Evolutionary conservation across 1,140 invertebrate genomes (phyloP).

Genomic region (Pygmarrhopalites habei): DNA sequence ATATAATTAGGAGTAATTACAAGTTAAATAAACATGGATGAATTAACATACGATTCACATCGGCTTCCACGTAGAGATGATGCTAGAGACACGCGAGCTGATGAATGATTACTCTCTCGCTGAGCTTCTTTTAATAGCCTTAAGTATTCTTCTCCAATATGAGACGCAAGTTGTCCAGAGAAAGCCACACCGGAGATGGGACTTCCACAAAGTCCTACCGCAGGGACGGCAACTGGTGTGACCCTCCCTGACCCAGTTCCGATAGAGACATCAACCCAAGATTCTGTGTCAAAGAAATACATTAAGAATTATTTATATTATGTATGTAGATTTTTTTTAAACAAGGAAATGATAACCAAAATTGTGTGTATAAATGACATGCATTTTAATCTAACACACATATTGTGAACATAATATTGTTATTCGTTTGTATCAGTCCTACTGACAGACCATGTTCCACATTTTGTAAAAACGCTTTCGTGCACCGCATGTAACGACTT

Average conservation of each 20-base stretch:
- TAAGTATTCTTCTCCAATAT: constrained; percentile 65
- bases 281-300: constrained; percentile 55
- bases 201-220: constrained; percentile 42
- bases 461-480: no score
- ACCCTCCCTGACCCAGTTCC: constrained; percentile 55
- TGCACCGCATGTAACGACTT: no score
- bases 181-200: constrained; percentile 14
- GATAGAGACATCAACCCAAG: constrained; percentile 80
- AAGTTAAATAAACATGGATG: background rate
- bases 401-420: no score
- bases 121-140: constrained; percentile 75
- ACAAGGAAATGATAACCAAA: no score
- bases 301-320: background rate
- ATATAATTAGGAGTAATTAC: no score
- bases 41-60: constrained; percentile 38
- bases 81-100: constrained; percentile 68
- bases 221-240: constrained; percentile 48
- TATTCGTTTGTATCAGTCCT: no score
- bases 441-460: no score
- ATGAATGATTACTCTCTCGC: constrained; percentile 75
- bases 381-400: no score
- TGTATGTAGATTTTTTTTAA: no score
- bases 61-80: constrained; percentile 60
- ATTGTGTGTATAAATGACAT: no score
- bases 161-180: constrained; percentile 39